A percentile compares a stretch with the other conserved stretches of the same genome.
Evolutionary conservation across 2,113 vertebrate species (phyloP).

Genomic region (Tragulus kanchil): DNA sequence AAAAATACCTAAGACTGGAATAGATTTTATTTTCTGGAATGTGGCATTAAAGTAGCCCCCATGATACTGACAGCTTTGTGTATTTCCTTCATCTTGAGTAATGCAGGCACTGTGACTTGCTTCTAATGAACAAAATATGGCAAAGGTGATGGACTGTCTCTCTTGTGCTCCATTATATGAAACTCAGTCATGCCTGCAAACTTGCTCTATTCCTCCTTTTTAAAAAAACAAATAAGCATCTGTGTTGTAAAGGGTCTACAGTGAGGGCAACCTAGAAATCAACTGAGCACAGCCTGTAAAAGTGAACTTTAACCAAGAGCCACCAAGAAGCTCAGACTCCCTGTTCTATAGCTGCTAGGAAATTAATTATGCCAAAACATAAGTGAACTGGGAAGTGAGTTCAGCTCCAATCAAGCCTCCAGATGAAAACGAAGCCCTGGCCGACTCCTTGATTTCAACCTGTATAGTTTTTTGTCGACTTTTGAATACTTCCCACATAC

Average conservation of each 20-base stretch:
- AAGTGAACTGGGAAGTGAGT: not conserved
- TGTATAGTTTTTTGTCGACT: no score
- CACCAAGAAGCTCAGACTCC: not conserved
- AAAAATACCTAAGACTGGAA: not conserved
- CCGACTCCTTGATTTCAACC: not conserved
- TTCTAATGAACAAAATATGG: not conserved
- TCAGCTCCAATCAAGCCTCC: not conserved
- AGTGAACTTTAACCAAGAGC: not conserved
- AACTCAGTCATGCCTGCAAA: not conserved
- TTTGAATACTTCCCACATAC: not conserved
- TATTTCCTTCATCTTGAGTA: not conserved
- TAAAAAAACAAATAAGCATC: not conserved
- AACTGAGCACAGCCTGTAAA: not conserved
- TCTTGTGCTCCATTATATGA: not conserved
- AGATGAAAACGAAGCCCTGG: not conserved
- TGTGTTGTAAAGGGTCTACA: not conserved
- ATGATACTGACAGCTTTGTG: not conserved
- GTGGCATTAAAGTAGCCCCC: not conserved
- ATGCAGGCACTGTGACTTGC: not conserved
- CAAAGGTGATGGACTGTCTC: not conserved
- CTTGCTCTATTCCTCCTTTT: not conserved
- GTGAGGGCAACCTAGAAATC: not conserved
- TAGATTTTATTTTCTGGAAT: not conserved
- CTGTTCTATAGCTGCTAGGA: not conserved
- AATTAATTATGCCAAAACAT: not conserved